Evolutionary conservation across 37 sponge, comb jelly and placozoan genomes (phyloP), one percentile per base, ranked within the genome.

Genomic region (Mnemiopsis leidyi): DNA sequence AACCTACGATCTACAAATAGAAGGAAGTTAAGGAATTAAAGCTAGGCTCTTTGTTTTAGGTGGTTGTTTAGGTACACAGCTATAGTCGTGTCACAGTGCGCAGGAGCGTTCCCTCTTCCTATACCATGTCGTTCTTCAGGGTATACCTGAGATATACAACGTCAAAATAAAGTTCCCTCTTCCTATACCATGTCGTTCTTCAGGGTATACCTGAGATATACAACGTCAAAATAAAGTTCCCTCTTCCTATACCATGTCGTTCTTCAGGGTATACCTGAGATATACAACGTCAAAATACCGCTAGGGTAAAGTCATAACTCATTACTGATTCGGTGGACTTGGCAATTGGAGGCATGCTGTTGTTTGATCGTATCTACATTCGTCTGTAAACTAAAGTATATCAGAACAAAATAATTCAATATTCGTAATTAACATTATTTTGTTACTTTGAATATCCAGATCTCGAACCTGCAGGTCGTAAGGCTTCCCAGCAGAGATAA

Each of bases 381-480:
- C n/a, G n/a, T n/a, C n/a, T n/a, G n/a, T n/a, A n/a, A n/a, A n/a
- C n/a, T n/a, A n/a, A n/a, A n/a, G n/a, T n/a, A n/a, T n/a, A n/a
- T n/a, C n/a, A n/a, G n/a, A n/a, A n/a, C n/a, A n/a, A n/a, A n/a
- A n/a, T n/a, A n/a, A n/a, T n/a, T n/a, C n/a, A n/a, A n/a, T n/a
- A n/a, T n/a, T n/a, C n/a, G n/a, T n/a, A n/a, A n/a, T n/a, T n/a
- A n/a, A n/a, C n/a, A n/a, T n/a, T n/a, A n/a, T n/a, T n/a, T n/a
- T n/a, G n/a, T n/a, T n/a, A n/a, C n/a, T n/a, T n/a, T n/a, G n/a
- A n/a, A n/a, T n/a, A n/a, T n/a, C n/a, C n/a, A n/a, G n/a, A n/a
- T n/a, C n/a, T n/a, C n/a, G n/a, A n/a, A 97, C 93, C 94, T 95
- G 95, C 16, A 97, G 76, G 36, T 94, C 93, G 71, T 97, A 96